These are phyloP conservation scores for Gallinago solitaria DNA, from an alignment of 2,797 vertebrate genomes.

Conservation along the genomic window DNA sequence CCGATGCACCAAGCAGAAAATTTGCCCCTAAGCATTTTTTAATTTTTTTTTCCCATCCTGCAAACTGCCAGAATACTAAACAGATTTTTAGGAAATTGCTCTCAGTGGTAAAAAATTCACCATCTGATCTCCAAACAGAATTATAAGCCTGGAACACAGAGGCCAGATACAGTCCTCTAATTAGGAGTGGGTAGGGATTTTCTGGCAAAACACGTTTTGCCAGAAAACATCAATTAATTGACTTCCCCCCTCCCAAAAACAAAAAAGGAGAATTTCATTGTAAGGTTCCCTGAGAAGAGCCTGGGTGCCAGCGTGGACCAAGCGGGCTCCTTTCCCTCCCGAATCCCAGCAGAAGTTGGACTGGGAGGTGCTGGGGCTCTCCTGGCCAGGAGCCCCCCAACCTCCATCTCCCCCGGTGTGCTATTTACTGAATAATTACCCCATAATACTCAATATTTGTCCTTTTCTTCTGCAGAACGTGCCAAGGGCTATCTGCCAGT, in stretches of 20 bases:
- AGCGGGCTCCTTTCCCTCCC: background rate
- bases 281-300: background rate
- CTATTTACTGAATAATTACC: background rate
- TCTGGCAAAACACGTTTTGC: background rate
- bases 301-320: background rate
- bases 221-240: background rate
- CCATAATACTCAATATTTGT: background rate
- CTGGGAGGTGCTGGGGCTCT: background rate
- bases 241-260: background rate
- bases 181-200: background rate
- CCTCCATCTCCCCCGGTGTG: background rate
- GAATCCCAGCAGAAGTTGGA: background rate
- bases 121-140: slow-evolving; percentile 15
- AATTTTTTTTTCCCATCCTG: background rate
- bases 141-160: background rate
- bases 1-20: background rate
- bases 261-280: background rate
- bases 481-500: background rate
- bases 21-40: slow-evolving; percentile 14
- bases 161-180: background rate
- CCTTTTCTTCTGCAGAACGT: background rate
- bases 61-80: slow-evolving; percentile 18
- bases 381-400: background rate
- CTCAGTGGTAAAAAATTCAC: slow-evolving; percentile 13
- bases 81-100: slow-evolving; percentile 28